These are phyloP conservation scores for Crenuchus spilurus DNA, from an alignment of 2,797 vertebrate species.

Conservation along the genomic window DNA sequence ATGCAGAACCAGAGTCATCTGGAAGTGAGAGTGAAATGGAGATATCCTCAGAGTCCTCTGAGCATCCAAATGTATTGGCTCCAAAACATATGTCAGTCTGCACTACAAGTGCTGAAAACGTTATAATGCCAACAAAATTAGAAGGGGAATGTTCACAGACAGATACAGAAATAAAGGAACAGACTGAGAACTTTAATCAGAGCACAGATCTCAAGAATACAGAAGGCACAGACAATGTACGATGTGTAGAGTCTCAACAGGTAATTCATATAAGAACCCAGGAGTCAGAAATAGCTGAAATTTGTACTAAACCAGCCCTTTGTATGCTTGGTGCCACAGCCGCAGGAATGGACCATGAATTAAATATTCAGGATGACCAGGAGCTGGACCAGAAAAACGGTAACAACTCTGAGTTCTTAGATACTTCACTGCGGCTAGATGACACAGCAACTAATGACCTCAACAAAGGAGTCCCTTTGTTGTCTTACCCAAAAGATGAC, in stretches of 20 bases:
- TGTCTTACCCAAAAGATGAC: conserved; percentile 77
- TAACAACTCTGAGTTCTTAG: conserved; percentile 64
- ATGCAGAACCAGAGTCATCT: conserved; percentile 56
- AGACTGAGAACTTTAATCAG: conserved; percentile 45
- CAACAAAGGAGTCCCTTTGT: conserved; percentile 80
- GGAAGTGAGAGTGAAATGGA: conserved; percentile 69
- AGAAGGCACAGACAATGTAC: conserved; percentile 30
- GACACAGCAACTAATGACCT: conserved; percentile 80
- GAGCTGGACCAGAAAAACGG: conserved; percentile 74
- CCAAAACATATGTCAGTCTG: conserved; percentile 18
- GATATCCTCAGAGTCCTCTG: conserved; percentile 69
- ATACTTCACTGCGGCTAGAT: conserved; percentile 58
- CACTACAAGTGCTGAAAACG: conserved; percentile 12
- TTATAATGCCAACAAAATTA: conserved; percentile 14
- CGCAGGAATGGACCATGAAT: conserved; percentile 42
- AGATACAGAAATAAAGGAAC: conserved; percentile 27
- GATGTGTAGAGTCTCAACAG: conserved; percentile 5
- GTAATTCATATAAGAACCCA: not conserved
- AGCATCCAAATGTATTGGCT: conserved; percentile 36
- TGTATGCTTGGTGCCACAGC: conserved; percentile 52
- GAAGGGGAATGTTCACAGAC: conserved; percentile 23
- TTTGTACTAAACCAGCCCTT: conserved; percentile 40
- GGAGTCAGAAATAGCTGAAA: conserved; percentile 18
- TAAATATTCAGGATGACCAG: conserved; percentile 52
- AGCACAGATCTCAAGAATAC: conserved; percentile 48